Conservation (phyloP, 2,888 invertebrate genomes). For the Himalopsyche kuldschensis region DNA sequence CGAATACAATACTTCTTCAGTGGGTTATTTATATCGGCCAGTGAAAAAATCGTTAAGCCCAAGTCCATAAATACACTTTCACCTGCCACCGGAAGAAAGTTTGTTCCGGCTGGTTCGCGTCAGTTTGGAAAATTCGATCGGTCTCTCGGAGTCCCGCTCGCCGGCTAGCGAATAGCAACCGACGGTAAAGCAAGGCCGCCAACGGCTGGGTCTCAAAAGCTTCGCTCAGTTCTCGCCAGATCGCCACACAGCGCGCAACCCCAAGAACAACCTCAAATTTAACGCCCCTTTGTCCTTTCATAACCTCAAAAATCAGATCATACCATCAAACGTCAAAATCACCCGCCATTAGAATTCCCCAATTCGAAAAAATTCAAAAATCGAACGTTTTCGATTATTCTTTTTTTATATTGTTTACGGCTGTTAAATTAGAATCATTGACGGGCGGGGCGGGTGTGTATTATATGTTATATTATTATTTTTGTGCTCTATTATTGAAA, state of each 20-base stretch:
- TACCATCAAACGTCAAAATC: background rate
- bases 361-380: background rate
- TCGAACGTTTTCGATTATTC: background rate
- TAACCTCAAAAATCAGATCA: slow-evolving; percentile 5
- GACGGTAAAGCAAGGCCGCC: background rate
- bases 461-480: background rate
- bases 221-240: slow-evolving; percentile 13
- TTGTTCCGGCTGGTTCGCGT: background rate
- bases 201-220: background rate
- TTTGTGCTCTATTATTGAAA: background rate
- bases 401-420: background rate
- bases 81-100: background rate
- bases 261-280: background rate
- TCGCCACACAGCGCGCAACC: slow-evolving; percentile 4
- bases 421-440: background rate
- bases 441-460: background rate
- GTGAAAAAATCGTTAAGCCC: background rate
- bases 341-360: background rate
- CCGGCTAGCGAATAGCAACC: background rate
- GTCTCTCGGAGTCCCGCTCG: background rate
- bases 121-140: slow-evolving; percentile 1
- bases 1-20: background rate
- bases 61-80: background rate
- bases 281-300: background rate
- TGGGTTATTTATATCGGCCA: background rate